Percentiles rank a stretch among this genome's conserved stretches.
Conservation (phyloP, 2,113 vertebrate genomes). For the Arizona elegans region DNA sequence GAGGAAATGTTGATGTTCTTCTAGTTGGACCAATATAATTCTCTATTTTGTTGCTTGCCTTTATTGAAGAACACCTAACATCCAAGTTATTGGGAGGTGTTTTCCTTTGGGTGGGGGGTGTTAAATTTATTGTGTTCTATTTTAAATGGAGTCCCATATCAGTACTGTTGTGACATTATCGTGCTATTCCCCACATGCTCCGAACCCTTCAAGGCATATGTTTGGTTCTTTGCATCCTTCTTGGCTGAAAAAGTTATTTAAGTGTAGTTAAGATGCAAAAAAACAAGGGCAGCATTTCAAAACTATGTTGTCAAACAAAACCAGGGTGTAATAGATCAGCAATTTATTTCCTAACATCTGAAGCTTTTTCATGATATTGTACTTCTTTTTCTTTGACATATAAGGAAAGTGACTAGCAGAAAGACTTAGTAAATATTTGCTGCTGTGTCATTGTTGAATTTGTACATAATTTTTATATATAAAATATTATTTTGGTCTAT, state of each 20-base stretch:
- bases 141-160: not conserved
- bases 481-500: conserved; percentile 39
- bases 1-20: not conserved
- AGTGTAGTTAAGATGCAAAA: conserved; percentile 55
- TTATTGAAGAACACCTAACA: not conserved
- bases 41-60: not conserved
- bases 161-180: not conserved
- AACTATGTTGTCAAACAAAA: conserved; percentile 60
- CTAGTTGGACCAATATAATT: not conserved
- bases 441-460: conserved; percentile 43
- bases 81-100: too few species aligned
- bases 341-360: conserved; percentile 62
- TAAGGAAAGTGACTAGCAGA: not conserved
- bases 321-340: conserved; percentile 61
- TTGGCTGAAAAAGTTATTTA: conserved; percentile 52
- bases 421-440: not conserved
- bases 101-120: not conserved
- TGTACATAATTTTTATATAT: conserved; percentile 22
- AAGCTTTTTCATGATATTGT: conserved; percentile 33
- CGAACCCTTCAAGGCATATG: conserved; percentile 1
- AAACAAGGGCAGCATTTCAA: conserved; percentile 28
- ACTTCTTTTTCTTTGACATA: not conserved
- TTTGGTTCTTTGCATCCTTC: conserved; percentile 44
- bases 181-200: not conserved
- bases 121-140: not conserved